Percentiles rank a stretch among this genome's conserved stretches.
phyloP scores from a whole-genome alignment of 1,140 invertebrate species.

The Neodiprion fabricii region DNA sequence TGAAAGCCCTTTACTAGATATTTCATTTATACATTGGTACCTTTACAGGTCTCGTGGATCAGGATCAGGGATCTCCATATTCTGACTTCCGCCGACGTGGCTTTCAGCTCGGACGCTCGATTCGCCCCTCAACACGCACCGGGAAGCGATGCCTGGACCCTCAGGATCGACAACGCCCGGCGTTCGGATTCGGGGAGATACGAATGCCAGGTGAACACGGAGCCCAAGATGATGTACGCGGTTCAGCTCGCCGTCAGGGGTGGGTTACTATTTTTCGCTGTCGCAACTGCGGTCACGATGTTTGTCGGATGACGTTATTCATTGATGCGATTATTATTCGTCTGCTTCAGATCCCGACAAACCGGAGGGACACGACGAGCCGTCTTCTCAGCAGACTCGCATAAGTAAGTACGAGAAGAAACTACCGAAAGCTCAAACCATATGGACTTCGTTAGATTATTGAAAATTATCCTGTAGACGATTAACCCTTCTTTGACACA shows the following conservation, averaged over 20 bases:
- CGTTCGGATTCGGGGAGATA: slow-evolving; percentile 73
- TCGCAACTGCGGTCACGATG: no score
- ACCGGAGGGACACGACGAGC: slow-evolving; percentile 53
- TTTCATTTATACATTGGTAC: not conserved
- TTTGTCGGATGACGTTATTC: slow-evolving; percentile 21
- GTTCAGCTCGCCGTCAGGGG: slow-evolving; percentile 72
- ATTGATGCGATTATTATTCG: slow-evolving; percentile 23
- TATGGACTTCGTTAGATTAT: no score
- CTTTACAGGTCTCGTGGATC: slow-evolving; percentile 78
- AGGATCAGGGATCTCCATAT: slow-evolving; percentile 76
- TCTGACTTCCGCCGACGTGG: slow-evolving; percentile 70
- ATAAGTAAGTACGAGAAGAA: slow-evolving; percentile 48
- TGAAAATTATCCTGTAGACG: no score
- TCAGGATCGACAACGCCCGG: slow-evolving; percentile 72
- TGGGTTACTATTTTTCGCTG: slow-evolving; percentile 43
- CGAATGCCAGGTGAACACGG: slow-evolving; percentile 82
- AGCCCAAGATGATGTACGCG: slow-evolving; percentile 77
- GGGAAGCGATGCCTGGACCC: slow-evolving; percentile 68
- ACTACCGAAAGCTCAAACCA: no score
- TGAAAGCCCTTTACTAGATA: no score
- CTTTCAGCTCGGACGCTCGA: slow-evolving; percentile 77
- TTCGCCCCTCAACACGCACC: slow-evolving; percentile 66
- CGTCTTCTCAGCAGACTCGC: slow-evolving; percentile 56
- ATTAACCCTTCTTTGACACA: no score
- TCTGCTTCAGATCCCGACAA: slow-evolving; percentile 53